Percentiles rank a stretch among this genome's conserved stretches.
Evolutionary conservation across 2,888 invertebrate genomes (phyloP).

Genomic region (Tiliacea citrago): DNA sequence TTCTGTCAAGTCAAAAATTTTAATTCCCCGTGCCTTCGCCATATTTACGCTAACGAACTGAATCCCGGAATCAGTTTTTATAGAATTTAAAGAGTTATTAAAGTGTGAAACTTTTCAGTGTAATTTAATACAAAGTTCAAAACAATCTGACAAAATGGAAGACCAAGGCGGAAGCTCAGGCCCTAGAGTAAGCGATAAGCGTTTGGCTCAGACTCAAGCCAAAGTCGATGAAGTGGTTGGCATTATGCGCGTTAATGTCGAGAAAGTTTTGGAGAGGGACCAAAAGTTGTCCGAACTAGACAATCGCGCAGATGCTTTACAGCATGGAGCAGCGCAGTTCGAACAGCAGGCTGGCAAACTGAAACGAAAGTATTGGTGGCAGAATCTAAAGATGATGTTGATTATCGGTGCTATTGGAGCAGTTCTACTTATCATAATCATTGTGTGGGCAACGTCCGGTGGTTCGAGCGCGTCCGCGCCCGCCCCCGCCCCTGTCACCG

Average conservation of each 20-base stretch:
- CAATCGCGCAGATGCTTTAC: slow-evolving; percentile 98
- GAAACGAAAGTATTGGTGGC: slow-evolving; percentile 99
- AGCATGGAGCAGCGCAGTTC: slow-evolving; percentile 98
- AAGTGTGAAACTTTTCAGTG: slow-evolving; percentile 32
- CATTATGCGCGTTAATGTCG: slow-evolving; percentile 99
- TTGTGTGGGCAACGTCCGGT: slow-evolving; percentile 91
- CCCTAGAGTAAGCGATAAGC: slow-evolving; percentile 88
- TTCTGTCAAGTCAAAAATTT: slow-evolving; percentile 43
- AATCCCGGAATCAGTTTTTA: slow-evolving; percentile 27
- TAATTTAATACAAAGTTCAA: slow-evolving; percentile 19
- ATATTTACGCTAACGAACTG: slow-evolving; percentile 66
- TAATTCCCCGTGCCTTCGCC: slow-evolving; percentile 67
- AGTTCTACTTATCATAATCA: slow-evolving; percentile 95
- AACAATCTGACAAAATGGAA: slow-evolving; percentile 81
- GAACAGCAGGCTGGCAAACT: slow-evolving; percentile 99
- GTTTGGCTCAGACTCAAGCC: slow-evolving; percentile 89
- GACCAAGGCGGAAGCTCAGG: slow-evolving; percentile 88
- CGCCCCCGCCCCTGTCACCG: slow-evolving; percentile 71
- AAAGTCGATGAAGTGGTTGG: slow-evolving; percentile 94
- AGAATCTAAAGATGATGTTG: slow-evolving; percentile 99
- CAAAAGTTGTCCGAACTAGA: slow-evolving; percentile 98
- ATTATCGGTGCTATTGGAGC: slow-evolving; percentile 96
- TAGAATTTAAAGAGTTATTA: slow-evolving; percentile 2
- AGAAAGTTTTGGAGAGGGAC: slow-evolving; percentile 99
- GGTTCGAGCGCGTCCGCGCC: slow-evolving; percentile 64